Evolutionary conservation across 2,797 vertebrate species (phyloP).

Genomic region (Pogonophryne albipinna): DNA sequence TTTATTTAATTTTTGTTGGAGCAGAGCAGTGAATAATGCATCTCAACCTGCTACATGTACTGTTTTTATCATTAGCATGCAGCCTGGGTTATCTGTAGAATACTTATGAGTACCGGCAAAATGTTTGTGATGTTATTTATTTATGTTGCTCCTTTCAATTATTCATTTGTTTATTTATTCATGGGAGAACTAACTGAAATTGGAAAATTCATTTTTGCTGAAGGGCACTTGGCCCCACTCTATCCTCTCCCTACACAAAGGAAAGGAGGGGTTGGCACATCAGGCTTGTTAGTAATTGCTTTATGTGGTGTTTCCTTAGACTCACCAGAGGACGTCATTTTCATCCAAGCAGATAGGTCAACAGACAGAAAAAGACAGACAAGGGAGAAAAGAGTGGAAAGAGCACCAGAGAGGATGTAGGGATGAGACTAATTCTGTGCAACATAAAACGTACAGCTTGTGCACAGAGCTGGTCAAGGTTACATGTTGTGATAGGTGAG

Average conservation of each 20-base stretch:
- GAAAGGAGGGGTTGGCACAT: slow-evolving; percentile 67
- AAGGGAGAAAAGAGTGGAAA: slow-evolving; percentile 45
- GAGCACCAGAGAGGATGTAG: slow-evolving; percentile 33
- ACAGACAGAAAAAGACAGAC: slow-evolving; percentile 53
- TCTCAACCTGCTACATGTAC: slow-evolving; percentile 80
- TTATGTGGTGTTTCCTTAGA: slow-evolving; percentile 80
- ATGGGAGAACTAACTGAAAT: slow-evolving; percentile 89
- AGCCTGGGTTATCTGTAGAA: slow-evolving; percentile 84
- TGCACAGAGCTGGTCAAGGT: slow-evolving; percentile 31
- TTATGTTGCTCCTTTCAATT: slow-evolving; percentile 90
- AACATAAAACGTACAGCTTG: slow-evolving; percentile 25
- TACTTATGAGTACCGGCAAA: slow-evolving; percentile 86
- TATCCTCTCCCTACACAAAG: slow-evolving; percentile 72
- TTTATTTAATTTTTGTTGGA: slow-evolving; percentile 79
- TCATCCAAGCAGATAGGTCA: slow-evolving; percentile 75
- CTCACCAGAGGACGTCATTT: slow-evolving; percentile 78
- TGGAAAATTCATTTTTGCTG: slow-evolving; percentile 91
- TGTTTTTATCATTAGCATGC: slow-evolving; percentile 89
- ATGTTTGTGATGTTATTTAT: slow-evolving; percentile 93
- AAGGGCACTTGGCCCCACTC: slow-evolving; percentile 84
- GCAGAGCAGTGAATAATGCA: slow-evolving; percentile 84
- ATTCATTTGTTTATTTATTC: slow-evolving; percentile 93
- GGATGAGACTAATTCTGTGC: slow-evolving; percentile 44
- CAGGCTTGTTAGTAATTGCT: slow-evolving; percentile 85
- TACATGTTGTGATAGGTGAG: slow-evolving; percentile 35